Conservation (phyloP, 2,888 invertebrate species). For the Drosophila affinis region DNA sequence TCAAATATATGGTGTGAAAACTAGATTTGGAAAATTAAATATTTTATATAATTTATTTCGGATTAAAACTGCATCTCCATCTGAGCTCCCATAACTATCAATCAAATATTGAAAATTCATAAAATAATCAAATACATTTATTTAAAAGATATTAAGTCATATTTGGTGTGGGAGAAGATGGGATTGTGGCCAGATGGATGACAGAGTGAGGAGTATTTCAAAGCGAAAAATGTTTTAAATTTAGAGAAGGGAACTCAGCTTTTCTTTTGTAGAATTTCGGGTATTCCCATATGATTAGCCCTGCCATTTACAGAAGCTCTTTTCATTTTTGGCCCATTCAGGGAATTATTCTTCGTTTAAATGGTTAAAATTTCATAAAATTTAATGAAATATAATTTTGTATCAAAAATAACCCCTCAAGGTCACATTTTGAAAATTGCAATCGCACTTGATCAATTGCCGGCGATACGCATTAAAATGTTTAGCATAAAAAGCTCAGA, state of each 20-base stretch:
- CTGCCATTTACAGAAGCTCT: not conserved
- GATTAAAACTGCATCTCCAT: not conserved
- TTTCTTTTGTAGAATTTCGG: not conserved
- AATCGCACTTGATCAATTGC: slow-evolving; percentile 22
- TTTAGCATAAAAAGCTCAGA: slow-evolving; percentile 26
- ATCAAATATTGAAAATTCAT: not conserved
- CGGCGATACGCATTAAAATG: slow-evolving; percentile 56
- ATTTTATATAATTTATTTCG: not conserved
- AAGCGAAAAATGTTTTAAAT: no score
- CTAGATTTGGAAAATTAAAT: no score
- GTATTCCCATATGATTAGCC: no score
- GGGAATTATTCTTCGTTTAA: no score
- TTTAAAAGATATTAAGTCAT: not conserved
- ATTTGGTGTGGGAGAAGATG: not conserved
- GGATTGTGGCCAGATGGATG: not conserved
- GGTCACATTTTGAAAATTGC: slow-evolving; percentile 1
- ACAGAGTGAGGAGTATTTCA: not conserved
- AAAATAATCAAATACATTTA: not conserved
- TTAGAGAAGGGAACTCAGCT: not conserved
- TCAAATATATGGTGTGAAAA: not conserved
- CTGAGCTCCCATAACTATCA: not conserved
- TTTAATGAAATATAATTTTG: not conserved
- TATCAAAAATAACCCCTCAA: not conserved
- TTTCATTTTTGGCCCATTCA: not conserved
- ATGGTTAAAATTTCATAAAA: no score